Evolutionary conservation across 2,797 vertebrate species (phyloP).

Genomic region (Periparus ater): DNA sequence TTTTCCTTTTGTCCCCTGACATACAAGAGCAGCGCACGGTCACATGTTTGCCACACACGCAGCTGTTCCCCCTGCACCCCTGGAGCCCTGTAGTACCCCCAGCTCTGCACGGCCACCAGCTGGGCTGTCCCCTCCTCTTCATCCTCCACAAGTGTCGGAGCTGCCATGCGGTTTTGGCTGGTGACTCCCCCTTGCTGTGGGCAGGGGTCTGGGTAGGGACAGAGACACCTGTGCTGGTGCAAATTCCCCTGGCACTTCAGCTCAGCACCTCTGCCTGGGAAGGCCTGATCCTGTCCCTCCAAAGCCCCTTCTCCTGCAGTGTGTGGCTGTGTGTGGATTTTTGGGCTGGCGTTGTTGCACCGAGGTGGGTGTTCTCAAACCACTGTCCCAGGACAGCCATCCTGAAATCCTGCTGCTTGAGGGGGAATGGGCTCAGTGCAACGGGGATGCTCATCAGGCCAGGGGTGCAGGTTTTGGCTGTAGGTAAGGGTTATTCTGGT

Average conservation of each 20-base stretch:
- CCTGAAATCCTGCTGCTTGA: rapidly evolving
- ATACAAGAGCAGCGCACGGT: rapidly evolving
- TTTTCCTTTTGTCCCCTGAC: neutral
- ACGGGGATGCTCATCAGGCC: rapidly evolving
- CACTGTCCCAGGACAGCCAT: neutral
- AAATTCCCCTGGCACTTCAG: neutral
- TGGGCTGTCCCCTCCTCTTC: neutral
- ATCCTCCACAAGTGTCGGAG: neutral
- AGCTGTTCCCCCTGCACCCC: neutral
- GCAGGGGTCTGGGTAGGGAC: neutral
- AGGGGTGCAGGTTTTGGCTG: neutral
- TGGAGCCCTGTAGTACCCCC: neutral
- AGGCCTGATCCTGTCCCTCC: neutral
- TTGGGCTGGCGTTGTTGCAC: rapidly evolving
- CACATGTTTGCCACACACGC: neutral
- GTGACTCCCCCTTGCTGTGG: neutral
- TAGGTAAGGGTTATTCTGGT: neutral
- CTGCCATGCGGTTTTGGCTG: neutral
- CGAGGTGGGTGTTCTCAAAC: neutral
- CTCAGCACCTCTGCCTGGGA: rapidly evolving
- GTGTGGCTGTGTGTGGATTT: neutral
- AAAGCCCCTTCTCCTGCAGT: neutral
- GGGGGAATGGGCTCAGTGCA: rapidly evolving
- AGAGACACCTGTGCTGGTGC: neutral
- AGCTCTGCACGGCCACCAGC: neutral